Base-by-base conservation (phyloP, 2,888 invertebrate genomes). In the Mystacides longicornis region DNA sequence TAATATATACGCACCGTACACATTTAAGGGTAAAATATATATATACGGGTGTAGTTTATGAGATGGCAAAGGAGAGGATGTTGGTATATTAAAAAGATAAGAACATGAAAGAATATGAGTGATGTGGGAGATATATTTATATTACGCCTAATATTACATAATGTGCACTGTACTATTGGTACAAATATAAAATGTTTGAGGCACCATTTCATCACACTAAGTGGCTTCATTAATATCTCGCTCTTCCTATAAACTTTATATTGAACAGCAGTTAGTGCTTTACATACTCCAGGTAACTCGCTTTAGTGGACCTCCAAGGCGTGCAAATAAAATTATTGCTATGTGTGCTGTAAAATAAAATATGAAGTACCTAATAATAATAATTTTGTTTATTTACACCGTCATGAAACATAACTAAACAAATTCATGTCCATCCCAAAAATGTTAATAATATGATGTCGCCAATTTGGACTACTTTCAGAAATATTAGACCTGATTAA, bases 121-220 rank as follows among this genome's bases (percentile, higher is more conserved):
- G 37, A 37, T 37, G 16, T 37, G 37, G 37, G 37, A 37, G 37
- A 37, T 37, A 37, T 37, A 37, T 37, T 37, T 37, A 37, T 37
- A n/a, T n/a, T n/a, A n/a, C n/a, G 37, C 37, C 14, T 37, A 37
- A 37, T 37, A 37, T 7, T 37, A 14, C 14, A n/a, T n/a, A n/a
- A n/a, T n/a, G n/a, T n/a, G n/a, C n/a, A n/a, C n/a, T n/a, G n/a
- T n/a, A n/a, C n/a, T n/a, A n/a, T n/a, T n/a, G n/a, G n/a, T n/a
- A n/a, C 14, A 37, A 16, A 37, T 37, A 37, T 37, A 16, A 37
- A 37, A 7, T 4, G n/a, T 37, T n/a, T 37, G 16, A 37, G 37
- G 27, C n/a, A 16, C 14, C n/a, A 37, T 37, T 37, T 37, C 37
- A 37, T 37, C 16, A 37, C 37, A 16, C 37, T 37, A 14, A 37